Evolutionary conservation across 2,888 invertebrate species (phyloP).

Genomic region (Erannis defoliaria): DNA sequence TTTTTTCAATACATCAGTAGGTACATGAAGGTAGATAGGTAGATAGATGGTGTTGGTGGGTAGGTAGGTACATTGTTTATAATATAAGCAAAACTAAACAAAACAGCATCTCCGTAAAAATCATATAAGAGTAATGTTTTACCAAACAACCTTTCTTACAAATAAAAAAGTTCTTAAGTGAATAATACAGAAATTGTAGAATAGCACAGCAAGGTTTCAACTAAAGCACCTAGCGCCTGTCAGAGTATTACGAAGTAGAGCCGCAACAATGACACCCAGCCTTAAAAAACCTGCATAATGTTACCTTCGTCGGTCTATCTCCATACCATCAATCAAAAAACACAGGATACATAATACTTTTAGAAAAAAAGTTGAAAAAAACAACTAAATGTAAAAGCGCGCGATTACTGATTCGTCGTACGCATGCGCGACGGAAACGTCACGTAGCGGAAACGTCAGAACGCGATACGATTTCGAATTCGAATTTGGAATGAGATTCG

Average conservation of each 20-base stretch:
- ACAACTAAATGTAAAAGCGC: conserved; percentile 65
- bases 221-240: not conserved
- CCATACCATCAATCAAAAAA: conserved; percentile 76
- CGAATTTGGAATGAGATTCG: conserved; percentile 73
- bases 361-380: conserved; percentile 56
- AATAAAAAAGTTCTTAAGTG: too few relatives aligned
- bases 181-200: too few relatives aligned
- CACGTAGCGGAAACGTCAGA: conserved; percentile 84
- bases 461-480: conserved; percentile 86
- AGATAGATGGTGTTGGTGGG: too few relatives aligned
- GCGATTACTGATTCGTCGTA: conserved; percentile 80
- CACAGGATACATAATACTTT: conserved; percentile 79
- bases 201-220: too few relatives aligned
- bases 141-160: too few relatives aligned
- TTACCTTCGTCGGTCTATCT: conserved; percentile 70
- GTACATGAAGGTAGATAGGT: too few relatives aligned
- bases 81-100: too few relatives aligned
- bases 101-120: too few relatives aligned
- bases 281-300: conserved; percentile 60
- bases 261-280: not conserved
- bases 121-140: too few relatives aligned
- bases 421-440: conserved; percentile 79
- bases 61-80: too few relatives aligned
- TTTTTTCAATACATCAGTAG: too few relatives aligned
- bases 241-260: not conserved